Conservation (phyloP, 30 jellyfish, hydroid and myxozoan species). For the Morbakka virulenta region DNA sequence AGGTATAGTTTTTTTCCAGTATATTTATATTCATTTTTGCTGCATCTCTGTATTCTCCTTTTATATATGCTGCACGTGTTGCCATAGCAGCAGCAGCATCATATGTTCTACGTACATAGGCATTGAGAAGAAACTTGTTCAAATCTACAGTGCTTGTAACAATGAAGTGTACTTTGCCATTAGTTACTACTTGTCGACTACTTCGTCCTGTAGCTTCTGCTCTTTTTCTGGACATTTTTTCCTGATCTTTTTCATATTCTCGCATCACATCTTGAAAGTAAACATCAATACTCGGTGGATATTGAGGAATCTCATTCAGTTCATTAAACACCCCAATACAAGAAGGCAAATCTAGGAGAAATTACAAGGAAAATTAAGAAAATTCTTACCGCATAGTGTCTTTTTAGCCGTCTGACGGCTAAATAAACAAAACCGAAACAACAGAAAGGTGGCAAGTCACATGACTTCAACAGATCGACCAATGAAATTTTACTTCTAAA, state of each 20-base stretch:
- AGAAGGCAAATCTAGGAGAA: too few species aligned
- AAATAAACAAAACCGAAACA: too few species aligned
- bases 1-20: background rate
- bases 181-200: background rate
- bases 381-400: too few species aligned
- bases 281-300: too few species aligned
- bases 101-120: background rate
- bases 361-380: too few species aligned
- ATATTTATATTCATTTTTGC: background rate
- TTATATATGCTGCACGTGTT: too few species aligned
- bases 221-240: background rate
- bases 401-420: too few species aligned
- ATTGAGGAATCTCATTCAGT: too few species aligned
- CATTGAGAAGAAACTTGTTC: background rate
- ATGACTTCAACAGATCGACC: too few species aligned
- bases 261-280: background rate
- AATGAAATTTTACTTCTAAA: too few species aligned
- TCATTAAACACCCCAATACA: too few species aligned
- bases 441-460: too few species aligned
- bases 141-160: background rate
- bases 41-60: background rate
- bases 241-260: background rate
- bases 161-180: background rate
- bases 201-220: background rate
- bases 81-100: background rate